Evolutionary conservation across 2,888 invertebrate genomes (phyloP).

Genomic region (Ypsolopha scabrella): DNA sequence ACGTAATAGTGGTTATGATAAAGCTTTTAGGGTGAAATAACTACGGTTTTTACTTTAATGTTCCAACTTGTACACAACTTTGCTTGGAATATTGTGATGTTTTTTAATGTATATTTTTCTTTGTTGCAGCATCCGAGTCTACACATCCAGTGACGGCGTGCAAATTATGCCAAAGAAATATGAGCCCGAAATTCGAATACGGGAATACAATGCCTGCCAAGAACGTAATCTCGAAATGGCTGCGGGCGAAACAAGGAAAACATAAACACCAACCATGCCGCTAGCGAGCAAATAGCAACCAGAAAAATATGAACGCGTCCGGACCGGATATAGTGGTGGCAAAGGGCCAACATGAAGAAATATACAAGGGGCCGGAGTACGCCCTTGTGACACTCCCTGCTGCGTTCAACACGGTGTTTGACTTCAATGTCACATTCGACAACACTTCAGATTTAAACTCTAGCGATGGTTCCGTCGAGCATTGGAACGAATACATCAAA

Average conservation of each 20-base stretch:
- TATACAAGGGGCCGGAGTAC: constrained; percentile 44
- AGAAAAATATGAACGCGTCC: constrained; percentile 60
- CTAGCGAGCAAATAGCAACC: constrained; percentile 47
- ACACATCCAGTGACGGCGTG: constrained; percentile 14
- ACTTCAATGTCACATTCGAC: constrained; percentile 45
- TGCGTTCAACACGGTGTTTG: constrained; percentile 35
- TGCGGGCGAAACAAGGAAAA: constrained; percentile 59
- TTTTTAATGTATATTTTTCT: too few relatives aligned
- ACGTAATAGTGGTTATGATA: too few relatives aligned
- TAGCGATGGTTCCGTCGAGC: constrained; percentile 33
- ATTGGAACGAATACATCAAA: constrained; percentile 58
- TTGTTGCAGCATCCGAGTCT: neutral
- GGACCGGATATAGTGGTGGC: constrained; percentile 50
- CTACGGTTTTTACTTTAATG: too few relatives aligned
- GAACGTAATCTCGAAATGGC: constrained; percentile 63
- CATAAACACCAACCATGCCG: constrained; percentile 61
- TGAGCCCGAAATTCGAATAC: constrained; percentile 48
- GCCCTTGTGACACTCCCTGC: constrained; percentile 28
- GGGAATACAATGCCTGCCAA: constrained; percentile 60
- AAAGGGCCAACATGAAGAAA: constrained; percentile 50
- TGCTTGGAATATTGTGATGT: too few relatives aligned
- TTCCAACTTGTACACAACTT: too few relatives aligned
- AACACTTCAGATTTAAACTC: constrained; percentile 36
- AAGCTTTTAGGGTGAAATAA: too few relatives aligned
- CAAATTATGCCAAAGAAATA: constrained; percentile 48